phyloP scores from a whole-genome alignment of 2,113 vertebrate species.

The Taxidea taxus region DNA sequence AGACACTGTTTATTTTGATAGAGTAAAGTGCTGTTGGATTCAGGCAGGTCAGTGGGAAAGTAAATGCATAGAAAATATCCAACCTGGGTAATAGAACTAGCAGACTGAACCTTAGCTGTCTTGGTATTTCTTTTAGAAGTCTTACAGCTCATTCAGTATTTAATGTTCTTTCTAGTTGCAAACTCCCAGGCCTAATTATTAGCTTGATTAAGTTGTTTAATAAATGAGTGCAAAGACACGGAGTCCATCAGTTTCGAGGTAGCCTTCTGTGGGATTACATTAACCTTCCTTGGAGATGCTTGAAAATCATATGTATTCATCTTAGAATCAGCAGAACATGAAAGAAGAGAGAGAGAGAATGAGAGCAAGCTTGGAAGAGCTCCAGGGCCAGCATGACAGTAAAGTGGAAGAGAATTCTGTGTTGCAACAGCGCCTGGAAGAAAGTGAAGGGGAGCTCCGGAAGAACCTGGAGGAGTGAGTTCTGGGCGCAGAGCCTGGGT shows the following conservation, averaged over 20 bases:
- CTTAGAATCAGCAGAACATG: slow-evolving; percentile 85
- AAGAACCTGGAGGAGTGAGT: slow-evolving; percentile 95
- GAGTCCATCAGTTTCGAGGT: background rate
- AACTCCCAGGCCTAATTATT: background rate
- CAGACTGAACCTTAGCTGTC: background rate
- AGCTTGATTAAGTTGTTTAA: background rate
- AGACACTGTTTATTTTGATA: background rate
- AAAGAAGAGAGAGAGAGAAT: slow-evolving; percentile 85
- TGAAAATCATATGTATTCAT: background rate
- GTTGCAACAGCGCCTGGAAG: slow-evolving; percentile 86
- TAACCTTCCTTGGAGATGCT: background rate
- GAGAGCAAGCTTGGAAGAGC: slow-evolving; percentile 82
- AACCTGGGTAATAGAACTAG: background rate
- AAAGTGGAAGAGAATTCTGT: slow-evolving; percentile 83
- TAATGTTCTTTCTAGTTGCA: background rate
- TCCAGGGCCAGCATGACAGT: slow-evolving; percentile 84
- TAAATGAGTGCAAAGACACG: background rate
- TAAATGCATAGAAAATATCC: background rate
- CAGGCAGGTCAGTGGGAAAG: background rate
- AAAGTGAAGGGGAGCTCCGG: slow-evolving; percentile 90
- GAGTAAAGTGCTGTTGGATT: background rate
- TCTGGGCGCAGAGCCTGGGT: background rate
- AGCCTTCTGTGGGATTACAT: background rate
- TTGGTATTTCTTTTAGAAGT: background rate
- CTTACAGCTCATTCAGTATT: background rate